phyloP scores from a whole-genome alignment of 2,888 invertebrate species.

The Agrotis clavis region DNA sequence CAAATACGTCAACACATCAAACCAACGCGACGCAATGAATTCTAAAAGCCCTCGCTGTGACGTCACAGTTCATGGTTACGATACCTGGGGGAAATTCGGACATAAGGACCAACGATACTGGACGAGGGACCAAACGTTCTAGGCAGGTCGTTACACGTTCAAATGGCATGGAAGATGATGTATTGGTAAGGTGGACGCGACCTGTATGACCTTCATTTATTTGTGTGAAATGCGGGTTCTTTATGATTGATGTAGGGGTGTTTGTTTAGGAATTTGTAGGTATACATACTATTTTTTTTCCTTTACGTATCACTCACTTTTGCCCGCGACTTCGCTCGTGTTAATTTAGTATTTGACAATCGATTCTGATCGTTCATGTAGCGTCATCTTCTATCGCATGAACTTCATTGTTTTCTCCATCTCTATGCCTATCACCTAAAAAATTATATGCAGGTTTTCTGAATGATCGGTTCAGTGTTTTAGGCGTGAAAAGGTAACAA shows the following conservation, averaged over 20 bases:
- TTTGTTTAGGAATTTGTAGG: no score
- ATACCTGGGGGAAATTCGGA: slow-evolving; percentile 72
- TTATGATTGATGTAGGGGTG: background rate
- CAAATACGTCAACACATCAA: slow-evolving; percentile 35
- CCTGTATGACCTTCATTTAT: slow-evolving; percentile 31
- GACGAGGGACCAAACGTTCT: slow-evolving; percentile 36
- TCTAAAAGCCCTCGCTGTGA: slow-evolving; percentile 48
- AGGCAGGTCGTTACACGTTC: slow-evolving; percentile 44
- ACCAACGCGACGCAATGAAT: slow-evolving; percentile 47
- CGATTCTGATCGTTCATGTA: no score
- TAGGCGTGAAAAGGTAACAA: no score
- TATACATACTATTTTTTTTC: no score
- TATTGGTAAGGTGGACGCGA: slow-evolving; percentile 36
- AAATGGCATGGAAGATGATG: slow-evolving; percentile 55
- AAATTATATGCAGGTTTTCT: no score
- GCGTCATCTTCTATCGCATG: no score
- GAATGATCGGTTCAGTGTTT: no score
- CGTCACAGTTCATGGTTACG: slow-evolving; percentile 61
- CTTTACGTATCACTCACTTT: no score
- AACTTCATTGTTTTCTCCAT: no score
- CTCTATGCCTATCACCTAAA: no score
- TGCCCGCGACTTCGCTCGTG: no score
- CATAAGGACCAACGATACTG: slow-evolving; percentile 43
- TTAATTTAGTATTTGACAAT: no score
- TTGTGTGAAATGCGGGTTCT: background rate